Base-by-base conservation (phyloP, 2,797 vertebrate species). In the Fringilla coelebs region DNA sequence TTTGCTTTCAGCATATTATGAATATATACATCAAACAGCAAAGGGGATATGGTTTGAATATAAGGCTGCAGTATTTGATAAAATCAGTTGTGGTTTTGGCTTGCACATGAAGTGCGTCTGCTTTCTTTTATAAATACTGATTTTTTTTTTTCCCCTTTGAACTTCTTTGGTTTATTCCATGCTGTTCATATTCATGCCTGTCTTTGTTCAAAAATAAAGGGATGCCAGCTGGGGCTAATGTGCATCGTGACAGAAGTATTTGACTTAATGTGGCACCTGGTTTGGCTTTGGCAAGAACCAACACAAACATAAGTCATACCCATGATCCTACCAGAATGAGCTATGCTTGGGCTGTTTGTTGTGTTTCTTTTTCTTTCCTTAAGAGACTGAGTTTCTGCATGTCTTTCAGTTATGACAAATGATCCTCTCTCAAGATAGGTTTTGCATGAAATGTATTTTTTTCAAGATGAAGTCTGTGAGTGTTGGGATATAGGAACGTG, bases 41-140 rank as follows among this genome's bases (percentile, higher is more conserved):
- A 54, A 90, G 67, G 48, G 20, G 32, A 61, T 31, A 70, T 86
- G 36, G 63, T 90, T 83, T 90, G 88, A 86, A 51, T 51, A 76
- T 48, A 54, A 34, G 25, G 55, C 70, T 91, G 34, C 76, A 90
- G 45, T 60, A 82, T 82, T 91, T 91, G 79, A 92, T 95, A 93
- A 93, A 95, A 86, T 86, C 89, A 82, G 0, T 41, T 76, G 83
- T 85, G 74, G 66, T 67, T 93, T 96, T 95, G 91, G 83, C 92
- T 86, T 86, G 49, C 55, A 88, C 34, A 61, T 84, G 85, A 86
- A 81, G 73, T 89, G 66, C 92, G 83, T 96, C 91, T 97, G 94
- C 78, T 95, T 93, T 93, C 82, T 88, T 94, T 96, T 96, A 96
- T 91, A 91, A 94, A 92, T 75, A 91, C 17, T 87, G 62, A 32